Base-by-base conservation (phyloP, 2,888 invertebrate species). In the Chirona hameri region DNA sequence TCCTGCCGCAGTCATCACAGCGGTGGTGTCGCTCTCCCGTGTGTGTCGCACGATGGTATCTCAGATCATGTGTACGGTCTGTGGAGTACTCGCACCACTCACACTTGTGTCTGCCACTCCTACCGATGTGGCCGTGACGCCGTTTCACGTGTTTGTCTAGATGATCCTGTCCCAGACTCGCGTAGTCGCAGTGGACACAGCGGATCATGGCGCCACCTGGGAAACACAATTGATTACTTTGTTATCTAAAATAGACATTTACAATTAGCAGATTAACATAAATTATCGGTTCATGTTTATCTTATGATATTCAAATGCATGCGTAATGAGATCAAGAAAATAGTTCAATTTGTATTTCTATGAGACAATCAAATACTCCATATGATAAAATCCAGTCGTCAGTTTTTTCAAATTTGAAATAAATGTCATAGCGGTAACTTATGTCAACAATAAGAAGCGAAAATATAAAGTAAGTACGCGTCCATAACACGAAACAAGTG, bases 61-160 rank as follows among this genome's bases (percentile, higher is more conserved):
- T 69, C 65, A 69, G 27, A 27, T 24, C 0, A 69, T 12, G 0
- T 7, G 27, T 1, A 27, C 24, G 21, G 12, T 69, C 65, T 12
- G 65, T 69, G 27, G 65, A 69, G 65, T 69, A 69, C 14, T 69
- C 65, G 65, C 65, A 69, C 65, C 27, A 69, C 65, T 69, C 65
- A 24, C 65, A 69, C 65, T 69, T 69, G 65, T 69, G 65, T 12
- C 65, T 27, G 27, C 65, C 65, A 27, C 3, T 69, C 65, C 65
- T 69, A 27, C 65, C 65, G 65, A 69, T 69, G 27, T 27, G 27
- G 21, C 65, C 65, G 65, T 69, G 65, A 12, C 65, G 65, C 7
- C 9, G 65, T 14, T 69, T 69, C 3, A 69, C 14, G 65, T 69
- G 65, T 10, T 10, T 10, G 27, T 21, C 65, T 9, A 69, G 65